These are phyloP conservation scores for Trichonephila inaurata DNA, from an alignment of 1,140 invertebrate species.

Conservation along the genomic window DNA sequence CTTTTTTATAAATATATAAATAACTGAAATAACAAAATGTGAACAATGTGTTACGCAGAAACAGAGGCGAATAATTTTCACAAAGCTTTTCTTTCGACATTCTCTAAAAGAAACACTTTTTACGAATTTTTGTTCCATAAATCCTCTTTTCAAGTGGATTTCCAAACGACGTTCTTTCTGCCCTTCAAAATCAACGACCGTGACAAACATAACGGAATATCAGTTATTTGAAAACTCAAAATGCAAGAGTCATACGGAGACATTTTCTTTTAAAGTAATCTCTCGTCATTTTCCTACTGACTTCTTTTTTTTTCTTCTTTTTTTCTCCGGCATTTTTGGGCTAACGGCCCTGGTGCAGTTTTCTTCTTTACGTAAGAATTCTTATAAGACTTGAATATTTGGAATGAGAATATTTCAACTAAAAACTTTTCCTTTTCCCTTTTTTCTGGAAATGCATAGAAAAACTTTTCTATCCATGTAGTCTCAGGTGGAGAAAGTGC, in stretches of 20 bases:
- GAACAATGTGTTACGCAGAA: too few relatives aligned
- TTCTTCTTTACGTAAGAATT: neutral
- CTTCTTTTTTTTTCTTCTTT: neutral
- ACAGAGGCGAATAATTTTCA: too few relatives aligned
- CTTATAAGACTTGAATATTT: constrained; percentile 34
- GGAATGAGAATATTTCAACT: neutral
- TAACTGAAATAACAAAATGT: too few relatives aligned
- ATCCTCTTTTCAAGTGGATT: constrained; percentile 2
- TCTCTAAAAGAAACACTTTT: too few relatives aligned
- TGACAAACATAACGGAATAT: constrained; percentile 16
- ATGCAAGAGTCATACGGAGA: neutral
- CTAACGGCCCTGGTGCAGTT: constrained; percentile 1
- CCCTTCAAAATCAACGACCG: constrained; percentile 16
- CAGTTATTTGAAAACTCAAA: constrained; percentile 14
- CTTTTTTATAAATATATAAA: too few relatives aligned
- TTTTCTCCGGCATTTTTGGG: neutral
- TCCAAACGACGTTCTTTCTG: constrained; percentile 13
- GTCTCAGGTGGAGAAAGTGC: constrained; percentile 53
- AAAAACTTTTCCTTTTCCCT: constrained; percentile 20
- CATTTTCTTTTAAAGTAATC: constrained; percentile 41
- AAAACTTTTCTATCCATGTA: neutral
- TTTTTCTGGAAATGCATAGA: constrained; percentile 3
- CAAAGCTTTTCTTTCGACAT: too few relatives aligned
- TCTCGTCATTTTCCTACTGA: constrained; percentile 35
- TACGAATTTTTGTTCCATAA: neutral